These are phyloP conservation scores for Calidris pugnax DNA, from an alignment of 2,113 vertebrate species.

Conservation along the genomic window DNA sequence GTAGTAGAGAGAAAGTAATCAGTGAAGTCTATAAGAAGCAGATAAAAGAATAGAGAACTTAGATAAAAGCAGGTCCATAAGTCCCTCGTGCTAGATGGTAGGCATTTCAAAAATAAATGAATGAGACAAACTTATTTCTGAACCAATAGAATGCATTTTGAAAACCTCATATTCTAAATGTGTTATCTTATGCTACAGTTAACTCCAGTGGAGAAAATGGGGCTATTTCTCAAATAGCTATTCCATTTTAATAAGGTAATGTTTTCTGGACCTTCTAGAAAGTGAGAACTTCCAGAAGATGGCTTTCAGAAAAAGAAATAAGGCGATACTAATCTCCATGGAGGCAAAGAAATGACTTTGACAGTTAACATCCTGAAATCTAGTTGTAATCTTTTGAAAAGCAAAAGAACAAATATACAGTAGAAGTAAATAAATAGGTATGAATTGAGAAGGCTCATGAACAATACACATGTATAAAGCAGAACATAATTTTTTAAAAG, in stretches of 20 bases:
- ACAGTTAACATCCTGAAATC: not conserved
- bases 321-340: not conserved
- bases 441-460: not conserved
- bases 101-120: not conserved
- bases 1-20: not conserved
- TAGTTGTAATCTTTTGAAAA: not conserved
- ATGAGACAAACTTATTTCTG: not conserved
- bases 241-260: not conserved
- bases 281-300: not conserved
- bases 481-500: not conserved
- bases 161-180: not conserved
- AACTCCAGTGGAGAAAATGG: not conserved
- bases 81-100: not conserved
- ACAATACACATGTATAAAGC: not conserved
- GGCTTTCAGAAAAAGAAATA: not conserved
- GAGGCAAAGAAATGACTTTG: not conserved
- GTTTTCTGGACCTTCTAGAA: not conserved
- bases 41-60: not conserved
- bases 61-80: not conserved
- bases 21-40: not conserved
- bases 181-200: not conserved
- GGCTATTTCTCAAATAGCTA: not conserved
- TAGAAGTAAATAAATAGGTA: not conserved
- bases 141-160: not conserved
- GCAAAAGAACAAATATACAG: not conserved